A percentile compares a stretch with the other conserved stretches of the same genome.
phyloP scores from a whole-genome alignment of 2,888 invertebrate genomes.

The Cerceris rybyensis region DNA sequence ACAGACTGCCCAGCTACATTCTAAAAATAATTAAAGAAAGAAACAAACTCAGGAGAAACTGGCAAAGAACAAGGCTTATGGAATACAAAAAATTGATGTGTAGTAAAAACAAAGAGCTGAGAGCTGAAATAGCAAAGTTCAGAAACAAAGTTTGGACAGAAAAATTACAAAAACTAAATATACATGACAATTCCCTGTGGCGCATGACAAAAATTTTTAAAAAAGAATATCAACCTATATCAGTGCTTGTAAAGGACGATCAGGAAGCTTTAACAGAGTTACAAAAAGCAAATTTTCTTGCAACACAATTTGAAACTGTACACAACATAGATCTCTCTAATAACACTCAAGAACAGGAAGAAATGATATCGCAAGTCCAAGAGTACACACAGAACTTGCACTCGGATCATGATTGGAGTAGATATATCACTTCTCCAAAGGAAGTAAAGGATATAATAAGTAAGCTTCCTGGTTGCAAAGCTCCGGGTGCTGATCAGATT shows the following conservation, averaged over 20 bases:
- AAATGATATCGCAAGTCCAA: conserved; percentile 26
- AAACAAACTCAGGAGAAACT: conserved; percentile 12
- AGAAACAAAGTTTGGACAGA: conserved; percentile 23
- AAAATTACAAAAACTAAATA: conserved; percentile 26
- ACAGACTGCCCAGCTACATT: conserved; percentile 26
- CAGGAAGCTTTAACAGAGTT: conserved; percentile 31
- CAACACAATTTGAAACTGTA: conserved; percentile 42
- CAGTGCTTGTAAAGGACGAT: conserved; percentile 18
- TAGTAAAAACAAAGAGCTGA: conserved; percentile 18
- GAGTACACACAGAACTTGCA: conserved; percentile 11
- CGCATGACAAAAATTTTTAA: conserved; percentile 52
- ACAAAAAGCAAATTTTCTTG: conserved; percentile 50
- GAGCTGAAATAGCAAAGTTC: conserved; percentile 15
- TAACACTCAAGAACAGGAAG: conserved; percentile 40
- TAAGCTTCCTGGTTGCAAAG: conserved; percentile 8
- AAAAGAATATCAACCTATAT: conserved; percentile 32
- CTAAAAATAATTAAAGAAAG: conserved; percentile 15
- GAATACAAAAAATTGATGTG: conserved; percentile 9
- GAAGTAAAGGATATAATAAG: conserved; percentile 30
- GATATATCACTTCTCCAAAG: conserved; percentile 11
- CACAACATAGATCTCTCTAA: conserved; percentile 42
- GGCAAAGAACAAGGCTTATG: conserved; percentile 22
- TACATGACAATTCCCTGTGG: conserved; percentile 35
- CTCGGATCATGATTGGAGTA: background rate
- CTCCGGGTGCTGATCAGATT: conserved; percentile 16